A percentile compares a stretch with the other conserved stretches of the same genome.
These are phyloP conservation scores for Enteromius viviparus DNA, from an alignment of 2,797 vertebrate genomes.

Conservation along the genomic window DNA sequence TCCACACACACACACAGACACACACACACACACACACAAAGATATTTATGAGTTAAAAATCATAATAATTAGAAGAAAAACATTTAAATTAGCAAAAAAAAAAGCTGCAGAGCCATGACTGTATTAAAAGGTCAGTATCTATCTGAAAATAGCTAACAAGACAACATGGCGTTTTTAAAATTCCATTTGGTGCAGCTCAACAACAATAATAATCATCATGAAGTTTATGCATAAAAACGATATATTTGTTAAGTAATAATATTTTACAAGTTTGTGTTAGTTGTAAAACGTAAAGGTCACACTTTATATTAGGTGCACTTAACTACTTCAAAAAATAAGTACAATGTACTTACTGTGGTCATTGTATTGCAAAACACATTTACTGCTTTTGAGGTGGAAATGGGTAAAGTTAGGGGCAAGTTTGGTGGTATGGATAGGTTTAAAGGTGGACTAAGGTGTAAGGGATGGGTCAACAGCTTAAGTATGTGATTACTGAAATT, in stretches of 20 bases:
- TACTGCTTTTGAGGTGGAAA: no score
- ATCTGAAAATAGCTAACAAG: neutral
- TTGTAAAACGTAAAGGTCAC: neutral
- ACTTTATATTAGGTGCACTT: no score
- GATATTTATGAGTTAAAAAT: neutral
- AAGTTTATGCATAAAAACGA: neutral
- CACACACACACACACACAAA: no score
- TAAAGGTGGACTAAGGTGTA: no score
- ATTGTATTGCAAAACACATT: no score
- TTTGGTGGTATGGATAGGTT: no score
- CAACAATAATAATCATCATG: neutral
- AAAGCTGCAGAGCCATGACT: neutral
- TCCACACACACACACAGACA: no score
- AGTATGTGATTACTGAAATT: no score
- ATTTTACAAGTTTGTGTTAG: neutral
- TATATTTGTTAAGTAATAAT: neutral
- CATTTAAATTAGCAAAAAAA: neutral
- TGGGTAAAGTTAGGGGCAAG: no score
- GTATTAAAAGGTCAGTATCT: neutral
- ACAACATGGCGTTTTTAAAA: neutral
- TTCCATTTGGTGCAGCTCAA: neutral
- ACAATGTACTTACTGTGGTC: no score
- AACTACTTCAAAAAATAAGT: no score
- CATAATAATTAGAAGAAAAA: neutral
- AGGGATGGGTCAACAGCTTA: no score